Evolutionary conservation across 2,797 vertebrate species (phyloP).

Genomic region (Anomalospiza imberbis): DNA sequence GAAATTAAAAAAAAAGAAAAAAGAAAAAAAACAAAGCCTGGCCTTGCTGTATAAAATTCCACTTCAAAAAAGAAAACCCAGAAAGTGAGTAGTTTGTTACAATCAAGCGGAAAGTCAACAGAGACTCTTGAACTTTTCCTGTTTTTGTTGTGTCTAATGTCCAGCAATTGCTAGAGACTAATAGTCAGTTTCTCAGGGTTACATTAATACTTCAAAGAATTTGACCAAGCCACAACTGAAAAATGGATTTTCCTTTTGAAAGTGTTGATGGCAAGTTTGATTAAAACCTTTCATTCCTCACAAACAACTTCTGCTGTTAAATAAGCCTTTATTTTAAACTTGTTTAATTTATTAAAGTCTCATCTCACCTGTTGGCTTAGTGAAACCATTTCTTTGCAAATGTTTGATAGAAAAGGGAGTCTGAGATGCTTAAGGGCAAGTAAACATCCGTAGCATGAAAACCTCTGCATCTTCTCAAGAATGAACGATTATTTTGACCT

Average conservation of each 20-base stretch:
- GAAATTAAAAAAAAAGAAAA: background rate
- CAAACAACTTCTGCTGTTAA: constrained; percentile 24
- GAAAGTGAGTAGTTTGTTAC: constrained; percentile 51
- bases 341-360: background rate
- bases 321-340: background rate
- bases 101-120: constrained; percentile 60
- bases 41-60: constrained; percentile 28
- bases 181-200: constrained; percentile 54
- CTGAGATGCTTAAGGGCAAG: background rate
- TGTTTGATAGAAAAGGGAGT: background rate
- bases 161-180: constrained; percentile 47
- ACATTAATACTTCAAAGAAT: constrained; percentile 60
- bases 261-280: constrained; percentile 38
- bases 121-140: constrained; percentile 66
- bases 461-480: background rate
- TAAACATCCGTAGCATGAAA: background rate
- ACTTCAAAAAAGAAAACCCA: constrained; percentile 56
- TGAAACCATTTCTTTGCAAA: background rate
- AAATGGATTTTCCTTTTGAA: constrained; percentile 53
- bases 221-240: constrained; percentile 29
- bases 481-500: background rate
- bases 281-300: constrained; percentile 29
- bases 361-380: background rate
- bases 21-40: background rate
- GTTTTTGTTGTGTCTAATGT: constrained; percentile 65